phyloP scores from a whole-genome alignment of 2,113 vertebrate genomes.

The Trematocara variabile region DNA sequence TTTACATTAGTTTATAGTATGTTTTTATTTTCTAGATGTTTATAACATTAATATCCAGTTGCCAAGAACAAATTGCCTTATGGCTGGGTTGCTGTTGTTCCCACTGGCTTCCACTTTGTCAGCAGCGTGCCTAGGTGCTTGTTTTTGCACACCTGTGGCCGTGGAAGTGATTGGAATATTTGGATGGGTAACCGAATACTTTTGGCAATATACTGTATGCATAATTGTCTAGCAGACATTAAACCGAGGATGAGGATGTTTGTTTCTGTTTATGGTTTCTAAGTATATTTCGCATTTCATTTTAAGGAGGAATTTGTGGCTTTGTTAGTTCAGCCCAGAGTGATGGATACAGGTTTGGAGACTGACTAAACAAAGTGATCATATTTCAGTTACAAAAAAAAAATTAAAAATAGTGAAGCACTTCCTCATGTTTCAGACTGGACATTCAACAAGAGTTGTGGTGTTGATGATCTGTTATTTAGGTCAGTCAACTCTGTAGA shows the following conservation, averaged over 20 bases:
- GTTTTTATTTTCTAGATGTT: not conserved
- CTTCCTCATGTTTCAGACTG: not conserved
- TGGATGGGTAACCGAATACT: not conserved
- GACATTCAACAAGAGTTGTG: not conserved
- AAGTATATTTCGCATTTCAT: not conserved
- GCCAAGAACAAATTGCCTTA: not conserved
- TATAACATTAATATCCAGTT: not conserved
- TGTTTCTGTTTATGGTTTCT: not conserved
- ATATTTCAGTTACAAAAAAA: not conserved
- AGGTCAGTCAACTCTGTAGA: not conserved
- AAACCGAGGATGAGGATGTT: not conserved
- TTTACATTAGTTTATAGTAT: conserved; percentile 5
- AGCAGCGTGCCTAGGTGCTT: not conserved
- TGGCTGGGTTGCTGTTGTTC: not conserved
- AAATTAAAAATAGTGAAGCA: not conserved
- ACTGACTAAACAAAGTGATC: not conserved
- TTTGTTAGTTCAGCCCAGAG: not conserved
- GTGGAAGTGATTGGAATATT: not conserved
- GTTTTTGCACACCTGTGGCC: not conserved
- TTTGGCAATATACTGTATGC: not conserved
- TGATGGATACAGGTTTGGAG: not conserved
- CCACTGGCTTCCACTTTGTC: not conserved
- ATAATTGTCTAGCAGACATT: not conserved
- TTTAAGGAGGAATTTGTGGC: not conserved
- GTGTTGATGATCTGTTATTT: not conserved